A percentile compares a stretch with the other conserved stretches of the same genome.
These are phyloP conservation scores for Grus americana DNA, from an alignment of 2,113 vertebrate genomes.

Conservation along the genomic window DNA sequence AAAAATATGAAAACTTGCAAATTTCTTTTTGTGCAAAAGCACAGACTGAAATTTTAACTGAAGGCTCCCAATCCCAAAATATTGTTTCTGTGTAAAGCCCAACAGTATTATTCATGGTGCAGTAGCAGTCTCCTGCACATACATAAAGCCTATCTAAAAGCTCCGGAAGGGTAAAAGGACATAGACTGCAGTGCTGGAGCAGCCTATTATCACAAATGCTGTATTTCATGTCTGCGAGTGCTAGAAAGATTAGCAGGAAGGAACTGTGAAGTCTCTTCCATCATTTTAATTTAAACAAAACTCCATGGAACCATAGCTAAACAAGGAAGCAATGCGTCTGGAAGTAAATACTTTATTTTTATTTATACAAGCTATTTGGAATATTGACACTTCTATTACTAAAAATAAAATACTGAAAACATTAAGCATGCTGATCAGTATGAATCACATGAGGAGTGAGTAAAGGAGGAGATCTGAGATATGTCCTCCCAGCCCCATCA, in stretches of 20 bases:
- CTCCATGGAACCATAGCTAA: background rate
- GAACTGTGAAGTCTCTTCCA: background rate
- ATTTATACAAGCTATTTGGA: background rate
- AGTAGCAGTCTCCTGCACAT: background rate
- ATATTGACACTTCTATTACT: background rate
- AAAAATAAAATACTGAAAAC: background rate
- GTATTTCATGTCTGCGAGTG: background rate
- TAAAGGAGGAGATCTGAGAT: background rate
- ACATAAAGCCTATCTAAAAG: background rate
- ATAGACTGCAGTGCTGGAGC: background rate
- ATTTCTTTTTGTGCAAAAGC: background rate
- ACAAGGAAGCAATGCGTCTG: background rate
- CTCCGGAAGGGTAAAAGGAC: background rate
- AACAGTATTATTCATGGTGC: background rate
- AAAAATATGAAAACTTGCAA: background rate
- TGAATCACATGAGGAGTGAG: background rate
- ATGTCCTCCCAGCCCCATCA: accelerated
- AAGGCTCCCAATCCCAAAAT: background rate
- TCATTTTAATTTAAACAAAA: background rate
- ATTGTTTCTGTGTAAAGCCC: background rate
- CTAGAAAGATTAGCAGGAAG: background rate
- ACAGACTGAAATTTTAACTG: background rate
- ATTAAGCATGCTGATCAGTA: background rate
- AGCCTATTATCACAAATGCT: background rate
- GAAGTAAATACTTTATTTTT: background rate